A percentile compares a stretch with the other conserved stretches of the same genome.
Evolutionary conservation across 2,113 vertebrate species (phyloP).

Genomic region (Dromas ardeola): DNA sequence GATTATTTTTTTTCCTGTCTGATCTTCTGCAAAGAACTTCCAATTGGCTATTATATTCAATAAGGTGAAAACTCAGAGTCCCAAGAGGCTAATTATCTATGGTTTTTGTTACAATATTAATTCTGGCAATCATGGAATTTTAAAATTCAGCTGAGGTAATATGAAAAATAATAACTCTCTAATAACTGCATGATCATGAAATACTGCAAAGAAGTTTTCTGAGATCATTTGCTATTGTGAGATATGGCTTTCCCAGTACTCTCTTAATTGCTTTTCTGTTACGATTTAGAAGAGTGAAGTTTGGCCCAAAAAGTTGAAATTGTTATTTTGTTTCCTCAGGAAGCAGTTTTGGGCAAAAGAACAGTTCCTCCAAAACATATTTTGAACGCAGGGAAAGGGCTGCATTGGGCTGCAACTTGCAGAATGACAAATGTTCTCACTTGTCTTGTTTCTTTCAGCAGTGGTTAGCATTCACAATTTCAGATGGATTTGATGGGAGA

Average conservation of each 20-base stretch:
- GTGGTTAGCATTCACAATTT: neutral
- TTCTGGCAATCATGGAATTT: neutral
- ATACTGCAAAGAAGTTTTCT: neutral
- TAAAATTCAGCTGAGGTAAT: conserved; percentile 22
- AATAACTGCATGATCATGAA: neutral
- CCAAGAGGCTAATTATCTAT: conserved; percentile 3
- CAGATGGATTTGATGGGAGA: neutral
- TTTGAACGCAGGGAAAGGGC: neutral
- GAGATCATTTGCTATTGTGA: neutral
- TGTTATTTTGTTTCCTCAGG: neutral
- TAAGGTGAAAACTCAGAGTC: neutral
- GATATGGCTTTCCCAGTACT: neutral
- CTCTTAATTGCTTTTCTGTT: neutral
- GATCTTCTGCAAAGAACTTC: neutral
- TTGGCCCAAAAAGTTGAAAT: neutral
- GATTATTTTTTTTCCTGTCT: neutral
- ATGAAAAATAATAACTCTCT: neutral
- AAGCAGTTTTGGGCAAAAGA: neutral
- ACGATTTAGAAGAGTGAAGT: neutral
- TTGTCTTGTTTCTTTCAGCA: neutral
- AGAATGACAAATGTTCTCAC: neutral
- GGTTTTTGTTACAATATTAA: conserved; percentile 21
- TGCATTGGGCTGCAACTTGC: neutral
- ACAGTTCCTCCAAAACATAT: neutral
- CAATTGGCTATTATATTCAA: neutral